Evolutionary conservation across 2,888 invertebrate species (phyloP), one percentile per base, ranked within the genome.

Genomic region (Trissolcus brochymenae): DNA sequence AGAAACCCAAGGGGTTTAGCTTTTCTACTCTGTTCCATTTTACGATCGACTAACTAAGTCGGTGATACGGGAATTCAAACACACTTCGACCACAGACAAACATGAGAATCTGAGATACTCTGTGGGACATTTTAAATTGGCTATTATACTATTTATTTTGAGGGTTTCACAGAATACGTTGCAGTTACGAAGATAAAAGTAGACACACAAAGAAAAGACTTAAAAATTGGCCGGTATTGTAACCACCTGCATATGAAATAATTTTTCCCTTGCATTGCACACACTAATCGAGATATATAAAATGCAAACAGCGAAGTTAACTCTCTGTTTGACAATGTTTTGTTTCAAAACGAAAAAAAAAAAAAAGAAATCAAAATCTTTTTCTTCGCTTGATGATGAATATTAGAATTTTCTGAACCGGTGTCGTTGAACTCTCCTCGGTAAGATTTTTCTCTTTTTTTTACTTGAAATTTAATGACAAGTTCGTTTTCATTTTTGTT

Each of bases 71-170:
- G 59, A 84, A 84, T 84, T 84, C 84, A 84, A 84, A 84, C 82
- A 84, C 83, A 81, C 81, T 81, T 82, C 82, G 83, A 78, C 81
- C 84, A 82, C 81, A 67, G 41, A 84, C 87, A 88, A 87, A 88
- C 84, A 87, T 81, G 85, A 35, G 35, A 82, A 86, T 87, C 87
- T 86, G 85, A 87, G 87, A 84, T 84, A 87, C 87, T 86, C 81
- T 81, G 82, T 80, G 83, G 84, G 85, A 87, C 86, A 87, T 88
- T 89, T 88, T 88, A 89, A 89, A 88, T 89, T 89, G 88, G 88
- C 89, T 86, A 89, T 89, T 89, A 89, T 88, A 88, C 87, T 89
- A 88, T 89, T 89, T 89, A 88, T 88, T 88, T 88, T 89, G 86
- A 85, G 87, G 87, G 86, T 70, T 84, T 83, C 80, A 76, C 60